Evolutionary conservation across 2,797 vertebrate genomes (phyloP), one percentile per base, ranked within the genome.

Genomic region (Tapera naevia): DNA sequence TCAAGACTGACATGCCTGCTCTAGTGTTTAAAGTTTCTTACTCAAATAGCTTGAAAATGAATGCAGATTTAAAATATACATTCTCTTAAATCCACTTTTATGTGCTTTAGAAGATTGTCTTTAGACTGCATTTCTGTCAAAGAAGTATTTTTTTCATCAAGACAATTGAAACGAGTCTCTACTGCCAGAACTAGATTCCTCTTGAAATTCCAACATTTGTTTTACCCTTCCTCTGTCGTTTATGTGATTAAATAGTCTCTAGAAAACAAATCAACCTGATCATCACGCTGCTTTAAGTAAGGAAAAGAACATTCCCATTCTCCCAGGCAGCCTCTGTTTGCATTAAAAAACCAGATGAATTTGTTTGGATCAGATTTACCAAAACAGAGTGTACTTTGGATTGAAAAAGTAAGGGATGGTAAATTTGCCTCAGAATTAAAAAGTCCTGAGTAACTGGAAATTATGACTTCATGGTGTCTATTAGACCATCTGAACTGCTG

Each of bases 371-470:
- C 70, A 58, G 33, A n/a, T 15, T 82, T 70, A 51, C 1, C 45
- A 76, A 86, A 89, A 65, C 76, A 60, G 83, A 85, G 28, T 56
- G 48, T 81, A 56, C 76, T 93, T 86, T 70, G 80, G 86, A 81
- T 92, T 75, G n/a, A 46, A 88, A 91, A 89, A 75, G 24, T 66
- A 64, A 33, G 28, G 39, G 64, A 41, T 76, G 51, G 78, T 67
- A 79, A 64, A 87, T 60, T 65, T 28, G 17, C 60, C 41, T 92
- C 0, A 0, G 78, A 84, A 60, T 87, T 70, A 67, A 73, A 23
- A 82, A 69, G 21, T 80, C 35, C 13, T 4, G 28, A 74, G 25
- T 60, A 56, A 54, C 84, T 93, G 91, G 89, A 94, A 93, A 91
- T 93, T 22, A 33, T 50, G 60, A 94, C 84, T 92, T 92, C 60